Base-by-base conservation (phyloP, 1,140 invertebrate genomes). In the Helicoverpa zea region DNA sequence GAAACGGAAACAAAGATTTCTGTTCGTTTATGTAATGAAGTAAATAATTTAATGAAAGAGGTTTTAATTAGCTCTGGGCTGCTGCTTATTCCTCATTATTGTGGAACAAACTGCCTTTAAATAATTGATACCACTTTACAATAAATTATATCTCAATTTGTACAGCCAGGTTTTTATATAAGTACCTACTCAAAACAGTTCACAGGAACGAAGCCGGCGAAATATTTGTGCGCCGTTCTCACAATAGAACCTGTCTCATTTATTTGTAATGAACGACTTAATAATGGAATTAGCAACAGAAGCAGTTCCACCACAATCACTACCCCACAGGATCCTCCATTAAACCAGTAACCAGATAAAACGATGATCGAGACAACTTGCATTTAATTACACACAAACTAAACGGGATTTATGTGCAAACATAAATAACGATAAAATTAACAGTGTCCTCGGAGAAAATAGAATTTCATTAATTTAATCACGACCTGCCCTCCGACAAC, bases 401-500 rank as follows among this genome's bases (percentile, higher is more conserved):
- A 63, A 77, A 51, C 43, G 52, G 49, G 43, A 79, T 79, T 79
- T 79, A 79, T 61, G 29, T n/a, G 52, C 56, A 63, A 73, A 63
- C 79, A 72, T 63, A 76, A 76, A 76, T 76, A 63, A 63, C 73
- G 35, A 81, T 70, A 81, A 82, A 80, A 79, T 78, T 64, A 81
- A 80, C 76, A 78, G 73, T 81, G 77, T 80, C 80, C 81, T 83
- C 82, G 72, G 76, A 77, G 66, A 79, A 84, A 85, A 85, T 83
- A 84, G 85, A 87, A 84, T 88, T 87, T 83, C 84, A 83, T 88
- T 86, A 86, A 87, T 88, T 88, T 83, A 85, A 85, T 86, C 81
- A 77, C 70, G 59, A 79, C 83, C 83, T 84, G 66, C 81, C 86
- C 83, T 82, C 43, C 72, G 54, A 72, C 80, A 78, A 80, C 82